Base-by-base conservation (phyloP, 2,888 invertebrate genomes). In the Drosophila stalkeri region DNA sequence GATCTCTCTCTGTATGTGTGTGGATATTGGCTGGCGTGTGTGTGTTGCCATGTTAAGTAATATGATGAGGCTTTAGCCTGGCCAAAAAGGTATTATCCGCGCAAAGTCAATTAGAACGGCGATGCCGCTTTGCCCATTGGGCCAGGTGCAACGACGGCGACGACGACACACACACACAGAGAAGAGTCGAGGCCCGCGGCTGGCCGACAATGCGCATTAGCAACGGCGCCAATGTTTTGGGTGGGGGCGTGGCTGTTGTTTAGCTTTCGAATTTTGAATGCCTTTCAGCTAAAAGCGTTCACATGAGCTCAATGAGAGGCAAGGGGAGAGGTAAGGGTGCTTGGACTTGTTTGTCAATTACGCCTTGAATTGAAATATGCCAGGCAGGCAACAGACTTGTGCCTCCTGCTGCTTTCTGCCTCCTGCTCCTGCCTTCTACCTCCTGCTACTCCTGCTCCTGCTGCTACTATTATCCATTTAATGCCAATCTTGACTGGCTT, bases 1-100 rank as follows among this genome's bases (percentile, higher is more conserved):
- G 47, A 41, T 27, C 27, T 27, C 27, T 27, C 6, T 60, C 54
- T 55, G 54, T 64, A 60, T 39, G 56, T 37, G 43, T 3, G 27
- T 46, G 16, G 35, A 46, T 46, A 49, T 56, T 27, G 20, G 59
- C 33, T 43, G 62, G 61, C 35, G 43, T 27, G 39, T 41, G 39
- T 47, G 35, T 59, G 57, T 72, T 54, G 70, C 44, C 72, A 62
- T 74, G 86, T 89, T 83, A 80, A 86, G 84, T 86, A 90, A 86
- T 90, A 86, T 83, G 80, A 89, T 80, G 89, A 80, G 75, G 85
- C 90, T 83, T 80, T 78, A 80, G 73, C 89, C 81, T 76, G 87
- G 89, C 81, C 81, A 77, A 84, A 89, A 90, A 72, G 66, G 82
- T 76, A 90, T 86, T 84, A 81, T 77, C 86, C 64, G 65, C 68